phyloP scores from a whole-genome alignment of 2,113 vertebrate species.

The Leiothrix lutea region DNA sequence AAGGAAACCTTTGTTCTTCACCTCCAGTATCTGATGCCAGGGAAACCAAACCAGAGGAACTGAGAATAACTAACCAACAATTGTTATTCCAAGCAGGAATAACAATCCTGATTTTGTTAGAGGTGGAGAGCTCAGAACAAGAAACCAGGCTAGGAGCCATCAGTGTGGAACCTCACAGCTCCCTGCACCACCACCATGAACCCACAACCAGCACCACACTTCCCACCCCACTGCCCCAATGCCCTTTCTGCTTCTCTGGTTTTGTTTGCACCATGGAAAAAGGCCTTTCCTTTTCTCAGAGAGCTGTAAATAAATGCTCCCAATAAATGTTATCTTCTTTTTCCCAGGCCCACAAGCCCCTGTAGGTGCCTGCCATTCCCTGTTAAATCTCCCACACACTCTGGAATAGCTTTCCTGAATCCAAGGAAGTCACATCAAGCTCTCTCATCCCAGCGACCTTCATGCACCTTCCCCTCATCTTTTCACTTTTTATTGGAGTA shows the following conservation, averaged over 20 bases:
- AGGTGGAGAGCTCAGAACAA: background rate
- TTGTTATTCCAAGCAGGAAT: background rate
- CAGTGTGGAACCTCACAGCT: background rate
- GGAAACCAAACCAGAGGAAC: background rate
- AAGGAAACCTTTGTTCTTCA: slow-evolving; percentile 22
- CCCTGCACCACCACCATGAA: background rate
- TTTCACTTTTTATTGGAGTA: background rate
- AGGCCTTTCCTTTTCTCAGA: background rate
- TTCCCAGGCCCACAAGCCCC: background rate
- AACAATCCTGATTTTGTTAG: background rate
- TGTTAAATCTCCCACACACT: background rate
- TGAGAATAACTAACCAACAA: background rate
- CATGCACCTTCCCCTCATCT: background rate
- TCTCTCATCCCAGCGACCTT: background rate
- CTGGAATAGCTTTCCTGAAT: background rate
- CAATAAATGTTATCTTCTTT: background rate
- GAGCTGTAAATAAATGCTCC: background rate
- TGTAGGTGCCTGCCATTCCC: background rate
- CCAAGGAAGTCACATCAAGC: background rate
- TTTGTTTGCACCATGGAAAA: background rate
- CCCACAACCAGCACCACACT: background rate
- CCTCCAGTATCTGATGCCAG: background rate
- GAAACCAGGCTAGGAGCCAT: background rate
- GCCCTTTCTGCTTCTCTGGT: background rate
- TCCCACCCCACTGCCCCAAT: background rate